Evolutionary conservation across 2,888 invertebrate species (phyloP), one percentile per base, ranked within the genome.

Genomic region (Hypselothyrea guttata): DNA sequence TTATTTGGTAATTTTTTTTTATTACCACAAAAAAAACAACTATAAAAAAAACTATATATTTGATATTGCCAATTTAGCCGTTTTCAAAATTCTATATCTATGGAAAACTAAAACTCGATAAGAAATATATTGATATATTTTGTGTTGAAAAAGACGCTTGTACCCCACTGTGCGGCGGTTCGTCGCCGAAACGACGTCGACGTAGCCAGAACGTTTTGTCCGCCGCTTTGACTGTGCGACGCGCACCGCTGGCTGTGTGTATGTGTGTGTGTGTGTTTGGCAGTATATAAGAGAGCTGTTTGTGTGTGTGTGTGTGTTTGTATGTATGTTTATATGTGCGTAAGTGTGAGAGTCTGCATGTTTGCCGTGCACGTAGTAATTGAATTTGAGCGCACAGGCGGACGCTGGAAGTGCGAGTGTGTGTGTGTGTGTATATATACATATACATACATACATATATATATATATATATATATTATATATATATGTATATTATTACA

Each of bases 121-220:
- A n/a, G n/a, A n/a, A n/a, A n/a, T n/a, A n/a, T n/a, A n/a, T n/a
- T n/a, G n/a, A n/a, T n/a, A n/a, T n/a, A n/a, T n/a, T n/a, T n/a
- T n/a, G n/a, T n/a, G n/a, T n/a, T n/a, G n/a, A n/a, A n/a, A n/a
- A n/a, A n/a, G n/a, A n/a, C n/a, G n/a, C n/a, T n/a, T 67, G 61
- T 71, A 27, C 4, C 27, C 54, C 22, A n/a, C n/a, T n/a, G n/a
- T n/a, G n/a, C 82, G 79, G 79, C 78, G 82, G 78, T 74, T 73
- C 60, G 75, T 46, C 66, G 75, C 30, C 54, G 56, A 31, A 40
- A 59, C 67, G 53, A 49, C 55, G 60, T 51, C 67, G 53, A 49
- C 55, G 60, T 51, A 57, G 58, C 59, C 84, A 79, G 76, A 76
- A 55, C 58, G 52, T 70, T 69, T 81, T 75, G 78, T 73, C 75